phyloP scores from a whole-genome alignment of 2,797 vertebrate genomes.

The Echeneis naucrates region DNA sequence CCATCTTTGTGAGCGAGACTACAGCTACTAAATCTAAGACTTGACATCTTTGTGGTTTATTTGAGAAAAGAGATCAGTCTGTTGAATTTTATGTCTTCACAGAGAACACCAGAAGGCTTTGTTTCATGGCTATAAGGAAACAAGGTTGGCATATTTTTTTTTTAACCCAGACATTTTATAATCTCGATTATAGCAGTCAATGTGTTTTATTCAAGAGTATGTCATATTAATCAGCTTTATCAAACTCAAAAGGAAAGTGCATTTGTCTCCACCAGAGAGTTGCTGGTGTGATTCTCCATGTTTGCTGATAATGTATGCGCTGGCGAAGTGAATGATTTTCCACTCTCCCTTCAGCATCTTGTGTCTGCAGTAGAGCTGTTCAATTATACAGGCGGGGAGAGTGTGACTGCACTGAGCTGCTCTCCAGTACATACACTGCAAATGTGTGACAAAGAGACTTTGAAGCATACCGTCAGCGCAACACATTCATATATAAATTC shows the following conservation, averaged over 20 bases:
- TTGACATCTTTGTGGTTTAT: not conserved
- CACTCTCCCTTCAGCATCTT: conserved; percentile 5
- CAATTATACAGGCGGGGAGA: conserved; percentile 14
- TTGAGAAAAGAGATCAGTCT: conserved; percentile 1
- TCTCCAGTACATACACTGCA: conserved; percentile 1
- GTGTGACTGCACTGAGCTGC: conserved; percentile 5
- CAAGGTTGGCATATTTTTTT: not conserved
- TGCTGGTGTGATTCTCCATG: conserved; percentile 18
- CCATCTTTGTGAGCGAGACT: not conserved
- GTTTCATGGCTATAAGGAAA: not conserved
- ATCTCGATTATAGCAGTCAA: not conserved
- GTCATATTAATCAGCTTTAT: not conserved
- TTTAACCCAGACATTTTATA: not conserved
- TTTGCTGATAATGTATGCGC: not conserved
- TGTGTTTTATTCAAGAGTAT: not conserved
- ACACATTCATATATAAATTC: conserved; percentile 17
- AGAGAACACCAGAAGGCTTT: not conserved
- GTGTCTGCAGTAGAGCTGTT: conserved; percentile 28
- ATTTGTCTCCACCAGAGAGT: not conserved
- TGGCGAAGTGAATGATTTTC: conserved; percentile 10
- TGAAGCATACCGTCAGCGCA: conserved; percentile 13
- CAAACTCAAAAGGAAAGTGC: conserved; percentile 2
- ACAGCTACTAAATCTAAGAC: not conserved
- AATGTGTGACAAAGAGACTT: conserved; percentile 30
- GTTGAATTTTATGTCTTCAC: not conserved